These are phyloP conservation scores for Stenichneumon culpator DNA, from an alignment of 2,888 invertebrate species.

Conservation along the genomic window DNA sequence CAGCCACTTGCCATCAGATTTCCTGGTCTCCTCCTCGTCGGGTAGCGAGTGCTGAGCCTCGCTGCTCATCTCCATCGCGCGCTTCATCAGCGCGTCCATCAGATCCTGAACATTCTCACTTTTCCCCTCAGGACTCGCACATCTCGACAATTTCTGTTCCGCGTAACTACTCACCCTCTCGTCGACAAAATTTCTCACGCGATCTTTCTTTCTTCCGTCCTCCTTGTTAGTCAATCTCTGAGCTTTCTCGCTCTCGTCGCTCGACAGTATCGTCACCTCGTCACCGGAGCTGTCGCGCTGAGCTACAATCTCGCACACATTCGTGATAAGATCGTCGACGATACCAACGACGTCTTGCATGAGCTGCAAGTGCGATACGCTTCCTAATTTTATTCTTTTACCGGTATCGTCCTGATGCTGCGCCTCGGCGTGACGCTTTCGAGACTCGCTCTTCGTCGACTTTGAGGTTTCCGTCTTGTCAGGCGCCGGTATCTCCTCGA, in stretches of 20 bases:
- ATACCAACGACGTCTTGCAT: slow-evolving; percentile 83
- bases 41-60: slow-evolving; percentile 75
- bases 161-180: slow-evolving; percentile 2
- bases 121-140: slow-evolving; percentile 62
- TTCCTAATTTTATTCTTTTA: slow-evolving; percentile 80
- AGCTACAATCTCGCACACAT: slow-evolving; percentile 80
- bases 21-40: slow-evolving; percentile 78
- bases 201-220: slow-evolving; percentile 47
- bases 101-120: slow-evolving; percentile 83
- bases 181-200: slow-evolving; percentile 22
- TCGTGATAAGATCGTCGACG: slow-evolving; percentile 82
- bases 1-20: slow-evolving; percentile 80
- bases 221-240: slow-evolving; percentile 46
- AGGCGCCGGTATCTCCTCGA: slow-evolving; percentile 76
- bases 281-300: slow-evolving; percentile 68
- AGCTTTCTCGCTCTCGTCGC: slow-evolving; percentile 79
- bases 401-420: slow-evolving; percentile 67
- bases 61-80: slow-evolving; percentile 83
- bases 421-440: slow-evolving; percentile 75
- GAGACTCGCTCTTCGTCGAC: slow-evolving; percentile 73
- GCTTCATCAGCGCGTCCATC: slow-evolving; percentile 86
- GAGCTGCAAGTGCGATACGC: slow-evolving; percentile 80
- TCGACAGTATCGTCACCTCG: slow-evolving; percentile 79
- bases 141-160: slow-evolving; percentile 52
- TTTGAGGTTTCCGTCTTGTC: slow-evolving; percentile 64